Base-by-base conservation (phyloP, 1,140 invertebrate genomes). In the Epicauta chinensis region DNA sequence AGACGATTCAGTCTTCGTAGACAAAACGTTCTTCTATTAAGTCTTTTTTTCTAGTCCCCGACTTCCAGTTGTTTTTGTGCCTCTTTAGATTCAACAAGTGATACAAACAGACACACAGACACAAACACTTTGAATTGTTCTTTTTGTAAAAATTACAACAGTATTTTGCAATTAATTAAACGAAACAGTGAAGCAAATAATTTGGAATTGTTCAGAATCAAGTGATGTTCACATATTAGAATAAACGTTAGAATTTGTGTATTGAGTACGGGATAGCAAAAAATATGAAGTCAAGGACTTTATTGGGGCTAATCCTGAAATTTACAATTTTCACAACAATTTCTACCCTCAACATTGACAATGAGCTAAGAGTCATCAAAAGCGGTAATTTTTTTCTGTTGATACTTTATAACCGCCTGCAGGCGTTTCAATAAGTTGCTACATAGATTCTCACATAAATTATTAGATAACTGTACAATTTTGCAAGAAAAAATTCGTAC, bases 321-420 rank as follows among this genome's bases (percentile, higher is more conserved):
- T 40, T 56, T 9, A 37, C 52, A 3, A 14, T 55, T 51, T 45
- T 60, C 16, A 35, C 49, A 23, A 45, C 51, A 9, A 32, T 60
- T 32, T 14, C 46, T n/a, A 37, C 50, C 5, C 37, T 60, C 11
- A 57, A 32, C 6, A 54, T 60, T 35, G 58, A 60, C 29, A 54
- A 51, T 44, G 49, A 53, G 17, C 41, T 60, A 11, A 23, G 14
- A 32, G 30, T 56, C 5, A 60, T 54, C 10, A 56, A 52, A 36
- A 56, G 42, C 29, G 58, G 58, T 60, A 53, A 60, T 51, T 23
- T 16, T 15, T 10, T 32, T 50, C 1, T 32, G 16, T 34, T 39
- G 37, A 36, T n/a, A 34, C 23, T 42, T 31, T 2, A 41, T 11
- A 12, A 9, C 3, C 1, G 12, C 12, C 12, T 11, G 0, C 3